A percentile compares a stretch with the other conserved stretches of the same genome.
Conservation (phyloP, 2,797 vertebrate genomes). For the Manis pentadactyla region DNA sequence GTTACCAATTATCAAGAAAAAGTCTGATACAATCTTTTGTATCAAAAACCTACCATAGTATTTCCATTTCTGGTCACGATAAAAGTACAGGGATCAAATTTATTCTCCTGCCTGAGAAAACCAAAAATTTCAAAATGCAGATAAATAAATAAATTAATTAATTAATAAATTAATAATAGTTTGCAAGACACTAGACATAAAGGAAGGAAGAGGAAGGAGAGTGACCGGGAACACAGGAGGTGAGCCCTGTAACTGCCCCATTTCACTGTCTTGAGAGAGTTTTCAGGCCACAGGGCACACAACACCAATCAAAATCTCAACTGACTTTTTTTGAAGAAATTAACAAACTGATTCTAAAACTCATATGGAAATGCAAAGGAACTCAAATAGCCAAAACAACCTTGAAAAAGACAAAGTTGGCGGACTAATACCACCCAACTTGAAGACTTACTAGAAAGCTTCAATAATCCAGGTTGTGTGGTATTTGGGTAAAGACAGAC, state of each 20-base stretch:
- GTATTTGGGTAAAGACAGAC: neutral
- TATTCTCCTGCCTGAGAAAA: neutral
- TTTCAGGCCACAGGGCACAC: neutral
- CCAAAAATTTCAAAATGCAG: neutral
- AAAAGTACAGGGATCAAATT: neutral
- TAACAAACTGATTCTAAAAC: slow-evolving; percentile 20
- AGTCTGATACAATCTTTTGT: neutral
- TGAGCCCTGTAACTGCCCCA: neutral
- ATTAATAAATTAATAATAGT: too few species aligned
- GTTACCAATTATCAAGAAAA: neutral
- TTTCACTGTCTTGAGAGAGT: neutral
- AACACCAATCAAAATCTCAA: neutral
- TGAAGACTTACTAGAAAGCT: neutral
- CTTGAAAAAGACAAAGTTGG: neutral
- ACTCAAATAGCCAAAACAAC: neutral
- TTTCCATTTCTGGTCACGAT: neutral
- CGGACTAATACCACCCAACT: neutral
- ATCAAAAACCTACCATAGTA: neutral
- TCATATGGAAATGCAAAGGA: neutral
- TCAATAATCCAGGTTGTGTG: neutral
- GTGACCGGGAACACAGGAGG: neutral
- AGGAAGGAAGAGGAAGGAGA: neutral
- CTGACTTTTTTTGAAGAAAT: neutral
- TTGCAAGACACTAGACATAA: neutral
- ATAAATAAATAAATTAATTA: neutral